Evolutionary conservation across 2,797 vertebrate genomes (phyloP).

Genomic region (Microtus agrestis): DNA sequence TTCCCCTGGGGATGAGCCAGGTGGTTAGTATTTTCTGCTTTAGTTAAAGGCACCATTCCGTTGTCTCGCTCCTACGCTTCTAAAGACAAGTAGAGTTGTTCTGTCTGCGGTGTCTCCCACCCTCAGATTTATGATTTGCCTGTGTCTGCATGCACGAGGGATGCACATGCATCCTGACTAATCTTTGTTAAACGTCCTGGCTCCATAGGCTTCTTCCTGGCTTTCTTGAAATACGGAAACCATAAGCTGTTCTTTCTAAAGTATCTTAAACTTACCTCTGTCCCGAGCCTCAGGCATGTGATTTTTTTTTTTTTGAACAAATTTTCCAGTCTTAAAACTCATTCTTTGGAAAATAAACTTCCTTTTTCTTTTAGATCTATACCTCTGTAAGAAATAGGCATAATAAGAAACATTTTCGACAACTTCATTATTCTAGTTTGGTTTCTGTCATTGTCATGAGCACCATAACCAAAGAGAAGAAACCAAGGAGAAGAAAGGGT

Average conservation of each 20-base stretch:
- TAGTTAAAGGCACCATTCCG: neutral
- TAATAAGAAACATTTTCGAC: neutral
- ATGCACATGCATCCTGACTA: neutral
- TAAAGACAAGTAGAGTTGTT: neutral
- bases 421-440: neutral
- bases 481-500: neutral
- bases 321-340: neutral
- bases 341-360: slow-evolving; percentile 21
- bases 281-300: neutral
- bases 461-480: neutral
- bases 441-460: neutral
- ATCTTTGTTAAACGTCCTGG: neutral
- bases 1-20: neutral
- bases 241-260: neutral
- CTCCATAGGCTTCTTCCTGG: neutral
- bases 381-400: slow-evolving; percentile 5
- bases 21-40: neutral
- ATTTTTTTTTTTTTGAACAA: neutral
- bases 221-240: neutral
- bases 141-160: neutral
- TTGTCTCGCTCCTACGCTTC: neutral
- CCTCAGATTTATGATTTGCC: neutral
- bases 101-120: neutral
- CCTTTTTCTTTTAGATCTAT: neutral
- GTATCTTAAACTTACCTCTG: neutral